Evolutionary conservation across 2,797 vertebrate genomes (phyloP), one percentile per base, ranked within the genome.

Genomic region (Diceros bicornis): DNA sequence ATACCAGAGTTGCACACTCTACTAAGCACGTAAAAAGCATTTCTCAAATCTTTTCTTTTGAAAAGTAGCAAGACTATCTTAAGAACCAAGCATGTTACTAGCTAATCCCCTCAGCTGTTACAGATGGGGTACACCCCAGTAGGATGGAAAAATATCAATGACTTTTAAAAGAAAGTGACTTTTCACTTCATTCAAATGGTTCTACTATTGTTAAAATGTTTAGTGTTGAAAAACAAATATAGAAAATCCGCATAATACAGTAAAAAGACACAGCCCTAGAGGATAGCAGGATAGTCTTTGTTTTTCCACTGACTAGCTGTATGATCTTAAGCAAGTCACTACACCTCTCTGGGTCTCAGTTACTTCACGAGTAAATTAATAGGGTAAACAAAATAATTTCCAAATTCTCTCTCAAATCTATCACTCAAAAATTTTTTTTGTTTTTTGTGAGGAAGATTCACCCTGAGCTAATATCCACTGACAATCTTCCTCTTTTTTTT

Each of bases 11-110:
- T 96, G 62, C 25, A 91, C 72, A 96, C 90, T 97, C 94, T 85
- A 89, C 82, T 94, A 95, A 96, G 88, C 88, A 66, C 96, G 95
- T 95, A 95, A 95, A 97, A 97, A 94, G 87, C 84, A 92, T 96
- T 97, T 96, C 89, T 89, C 59, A 96, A 97, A 95, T 87, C 61
- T 89, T 93, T 94, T 69, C 87, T 92, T 98, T 96, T 94, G 66
- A 96, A 97, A 97, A 97, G 71, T 89, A 94, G 94, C 92, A 96
- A 92, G 90, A 91, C 61, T 88, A 7, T 93, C 84, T 96, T 93
- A 96, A 92, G 92, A 97, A 96, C 16, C 93, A 97, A 95, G 52
- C 71, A 86, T 96, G 90, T 95, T 94, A 82, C 87, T 78, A 74
- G 77, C 52, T 97, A 96, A 97, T 96, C 62, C 78, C 55, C 47